Evolutionary conservation across 2,113 vertebrate species (phyloP).

Genomic region (Isurus oxyrinchus): DNA sequence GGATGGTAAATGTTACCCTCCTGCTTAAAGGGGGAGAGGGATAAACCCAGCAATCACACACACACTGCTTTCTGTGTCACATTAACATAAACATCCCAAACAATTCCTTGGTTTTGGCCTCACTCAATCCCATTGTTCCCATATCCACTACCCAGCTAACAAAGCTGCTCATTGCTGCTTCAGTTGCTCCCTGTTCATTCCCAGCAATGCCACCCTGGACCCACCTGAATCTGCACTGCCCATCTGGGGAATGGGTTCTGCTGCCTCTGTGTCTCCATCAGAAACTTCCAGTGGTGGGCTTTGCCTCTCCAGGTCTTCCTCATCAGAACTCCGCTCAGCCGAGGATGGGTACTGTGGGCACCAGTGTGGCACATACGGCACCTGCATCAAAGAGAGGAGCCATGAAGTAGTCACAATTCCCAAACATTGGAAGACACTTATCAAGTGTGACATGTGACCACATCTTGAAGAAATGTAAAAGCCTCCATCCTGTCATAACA

Average conservation of each 20-base stretch:
- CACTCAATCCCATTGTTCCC: not conserved
- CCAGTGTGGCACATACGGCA: constrained; percentile 61
- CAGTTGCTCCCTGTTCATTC: not conserved
- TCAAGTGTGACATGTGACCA: not conserved
- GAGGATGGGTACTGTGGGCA: constrained; percentile 69
- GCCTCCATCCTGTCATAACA: not conserved
- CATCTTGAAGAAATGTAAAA: not conserved
- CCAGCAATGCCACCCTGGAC: not conserved
- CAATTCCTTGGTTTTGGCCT: not conserved
- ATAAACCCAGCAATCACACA: not conserved
- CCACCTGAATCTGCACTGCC: constrained; percentile 76
- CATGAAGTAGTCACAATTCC: too few relatives aligned
- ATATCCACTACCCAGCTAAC: not conserved
- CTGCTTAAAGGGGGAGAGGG: not conserved
- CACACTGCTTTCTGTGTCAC: not conserved
- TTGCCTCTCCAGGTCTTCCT: constrained; percentile 78
- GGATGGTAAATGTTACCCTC: not conserved
- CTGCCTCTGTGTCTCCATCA: constrained; percentile 78
- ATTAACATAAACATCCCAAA: not conserved
- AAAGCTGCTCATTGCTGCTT: not conserved
- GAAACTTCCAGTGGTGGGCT: constrained; percentile 89
- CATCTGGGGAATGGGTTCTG: constrained; percentile 68
- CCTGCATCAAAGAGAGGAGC: constrained; percentile 45
- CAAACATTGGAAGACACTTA: not conserved
- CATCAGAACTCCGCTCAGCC: constrained; percentile 78